phyloP scores from a whole-genome alignment of 2,888 invertebrate genomes.

The Nemotelus pantherinus region DNA sequence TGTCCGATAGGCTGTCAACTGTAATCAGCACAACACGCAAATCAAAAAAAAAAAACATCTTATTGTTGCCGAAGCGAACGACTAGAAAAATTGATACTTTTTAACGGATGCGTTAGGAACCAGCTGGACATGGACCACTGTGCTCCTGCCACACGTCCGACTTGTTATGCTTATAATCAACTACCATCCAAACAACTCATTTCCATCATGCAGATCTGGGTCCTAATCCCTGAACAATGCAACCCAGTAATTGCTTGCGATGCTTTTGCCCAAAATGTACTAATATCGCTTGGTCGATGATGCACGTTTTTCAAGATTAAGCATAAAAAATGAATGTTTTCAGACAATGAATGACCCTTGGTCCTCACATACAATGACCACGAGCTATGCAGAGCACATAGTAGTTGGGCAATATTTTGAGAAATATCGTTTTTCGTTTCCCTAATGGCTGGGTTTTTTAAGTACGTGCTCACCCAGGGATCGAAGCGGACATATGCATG shows the following conservation, averaged over 20 bases:
- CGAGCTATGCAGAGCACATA: background rate
- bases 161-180: background rate
- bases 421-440: no score
- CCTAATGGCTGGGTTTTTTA: no score
- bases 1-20: constrained; percentile 32
- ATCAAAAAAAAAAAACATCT: background rate
- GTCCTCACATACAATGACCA: constrained; percentile 21
- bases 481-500: no score
- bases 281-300: background rate
- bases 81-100: constrained; percentile 4
- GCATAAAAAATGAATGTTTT: constrained; percentile 28
- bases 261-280: background rate
- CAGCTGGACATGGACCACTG: background rate
- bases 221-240: no score
- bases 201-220: no score
- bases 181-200: background rate
- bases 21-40: background rate
- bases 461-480: no score
- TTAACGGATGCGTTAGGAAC: background rate
- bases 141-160: background rate
- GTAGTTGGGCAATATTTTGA: no score
- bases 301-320: background rate
- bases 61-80: background rate
- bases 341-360: constrained; percentile 39
- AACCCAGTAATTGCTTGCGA: background rate